Evolutionary conservation across 2,113 vertebrate species (phyloP).

Genomic region (Danio rerio): GRCz12tu NC_133187.1:34624001-34624500

Average conservation of each 20-base stretch:
- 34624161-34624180: not conserved
- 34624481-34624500: too few species aligned
- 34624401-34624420: not conserved
- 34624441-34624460: not conserved
- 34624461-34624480: not conserved
- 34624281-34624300: not conserved
- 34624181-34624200: not conserved
- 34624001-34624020: too few species aligned
- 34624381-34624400: not conserved
- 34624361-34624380: not conserved
- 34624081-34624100: too few species aligned
- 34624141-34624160: too few species aligned
- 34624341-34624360: not conserved
- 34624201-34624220: not conserved
- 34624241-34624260: not conserved
- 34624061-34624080: too few species aligned
- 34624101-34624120: too few species aligned
- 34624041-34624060: too few species aligned
- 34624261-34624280: not conserved
- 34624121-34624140: too few species aligned
- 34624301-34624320: not conserved
- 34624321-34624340: not conserved
- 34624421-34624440: not conserved
- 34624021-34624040: too few species aligned
- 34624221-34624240: not conserved